These are phyloP conservation scores for Pteropus alecto DNA, from an alignment of 2,113 vertebrate species.

Conservation along the genomic window DNA sequence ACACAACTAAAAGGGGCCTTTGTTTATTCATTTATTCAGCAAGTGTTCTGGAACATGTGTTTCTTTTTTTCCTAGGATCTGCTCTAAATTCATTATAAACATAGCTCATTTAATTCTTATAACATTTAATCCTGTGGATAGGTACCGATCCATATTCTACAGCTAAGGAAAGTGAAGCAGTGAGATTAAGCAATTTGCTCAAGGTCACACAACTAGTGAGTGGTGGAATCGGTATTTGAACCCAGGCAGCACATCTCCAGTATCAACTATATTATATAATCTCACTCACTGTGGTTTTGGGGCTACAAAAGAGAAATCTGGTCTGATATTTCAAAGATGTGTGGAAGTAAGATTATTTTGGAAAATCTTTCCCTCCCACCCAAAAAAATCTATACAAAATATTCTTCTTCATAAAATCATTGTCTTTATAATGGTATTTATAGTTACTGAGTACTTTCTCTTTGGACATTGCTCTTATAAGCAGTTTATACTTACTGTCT, in stretches of 20 bases:
- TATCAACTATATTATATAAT: accelerated
- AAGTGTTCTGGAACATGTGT: not conserved
- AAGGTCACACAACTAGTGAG: not conserved
- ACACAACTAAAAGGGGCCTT: not conserved
- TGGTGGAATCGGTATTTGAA: not conserved
- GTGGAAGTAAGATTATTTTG: not conserved
- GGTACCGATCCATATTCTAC: not conserved
- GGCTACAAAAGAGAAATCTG: not conserved
- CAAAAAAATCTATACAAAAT: not conserved
- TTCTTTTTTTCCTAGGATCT: not conserved
- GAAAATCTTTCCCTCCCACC: not conserved
- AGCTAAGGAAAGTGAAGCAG: not conserved
- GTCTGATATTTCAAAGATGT: not conserved
- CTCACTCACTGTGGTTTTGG: not conserved
- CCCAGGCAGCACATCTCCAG: accelerated
- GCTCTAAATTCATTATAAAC: not conserved
- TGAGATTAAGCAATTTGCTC: not conserved
- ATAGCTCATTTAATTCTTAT: not conserved
- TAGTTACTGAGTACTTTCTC: not conserved
- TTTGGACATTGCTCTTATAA: not conserved
- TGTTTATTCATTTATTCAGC: not conserved
- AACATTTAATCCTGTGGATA: not conserved
- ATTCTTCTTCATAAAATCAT: not conserved
- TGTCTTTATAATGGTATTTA: not conserved
- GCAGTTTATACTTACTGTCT: not conserved